A percentile compares a stretch with the other conserved stretches of the same genome.
These are phyloP conservation scores for Nyctereutes procyonoides DNA, from an alignment of 2,113 vertebrate species.

Conservation along the genomic window DNA sequence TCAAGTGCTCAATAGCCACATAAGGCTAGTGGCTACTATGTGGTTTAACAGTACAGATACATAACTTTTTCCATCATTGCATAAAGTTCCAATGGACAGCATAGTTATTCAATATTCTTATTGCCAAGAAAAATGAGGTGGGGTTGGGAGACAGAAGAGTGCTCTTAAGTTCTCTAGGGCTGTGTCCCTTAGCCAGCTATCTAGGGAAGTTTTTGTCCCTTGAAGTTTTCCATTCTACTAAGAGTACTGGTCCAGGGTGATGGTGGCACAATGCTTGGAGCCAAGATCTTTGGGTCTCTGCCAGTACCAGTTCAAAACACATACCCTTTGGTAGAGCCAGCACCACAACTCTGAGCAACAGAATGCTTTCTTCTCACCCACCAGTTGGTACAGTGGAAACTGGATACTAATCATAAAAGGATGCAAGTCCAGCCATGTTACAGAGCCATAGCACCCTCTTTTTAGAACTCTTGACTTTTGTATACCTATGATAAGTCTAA, in stretches of 20 bases:
- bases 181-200: background rate
- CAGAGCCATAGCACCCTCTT: background rate
- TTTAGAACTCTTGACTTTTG: background rate
- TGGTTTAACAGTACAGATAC: background rate
- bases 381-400: background rate
- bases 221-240: background rate
- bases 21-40: background rate
- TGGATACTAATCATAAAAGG: background rate
- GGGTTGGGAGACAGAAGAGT: accelerated
- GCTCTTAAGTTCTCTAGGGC: background rate
- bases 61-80: background rate
- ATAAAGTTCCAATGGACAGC: background rate
- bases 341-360: background rate
- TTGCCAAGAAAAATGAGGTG: background rate
- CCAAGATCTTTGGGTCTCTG: background rate
- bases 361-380: background rate
- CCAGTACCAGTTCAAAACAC: background rate
- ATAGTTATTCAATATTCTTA: background rate
- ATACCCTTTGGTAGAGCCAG: background rate
- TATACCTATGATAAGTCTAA: background rate
- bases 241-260: background rate
- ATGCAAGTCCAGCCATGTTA: too few relatives aligned
- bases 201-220: background rate
- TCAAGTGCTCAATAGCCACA: background rate
- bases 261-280: background rate